phyloP scores from a whole-genome alignment of 2,888 invertebrate genomes.

The Hedychridium roseum region DNA sequence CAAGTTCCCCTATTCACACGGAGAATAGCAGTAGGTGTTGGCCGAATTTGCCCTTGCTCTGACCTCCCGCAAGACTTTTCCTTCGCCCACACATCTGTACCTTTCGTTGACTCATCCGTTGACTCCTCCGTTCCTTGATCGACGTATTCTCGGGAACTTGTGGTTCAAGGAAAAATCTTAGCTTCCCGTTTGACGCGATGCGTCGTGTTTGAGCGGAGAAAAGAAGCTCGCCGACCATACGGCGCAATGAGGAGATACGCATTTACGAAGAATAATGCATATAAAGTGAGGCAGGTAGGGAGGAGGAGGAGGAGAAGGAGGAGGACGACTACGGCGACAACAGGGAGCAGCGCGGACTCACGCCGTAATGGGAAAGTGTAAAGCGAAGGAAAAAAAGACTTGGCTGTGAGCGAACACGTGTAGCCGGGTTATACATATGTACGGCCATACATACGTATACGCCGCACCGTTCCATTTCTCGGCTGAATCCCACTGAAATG shows the following conservation, averaged over 20 bases:
- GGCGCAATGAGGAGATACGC: constrained; percentile 13
- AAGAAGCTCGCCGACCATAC: no score
- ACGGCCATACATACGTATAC: constrained; percentile 4
- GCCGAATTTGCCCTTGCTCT: no score
- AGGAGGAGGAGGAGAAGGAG: constrained; percentile 4
- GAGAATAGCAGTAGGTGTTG: no score
- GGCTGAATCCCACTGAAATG: constrained; percentile 22
- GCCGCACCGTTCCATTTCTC: constrained; percentile 26
- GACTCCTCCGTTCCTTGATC: no score
- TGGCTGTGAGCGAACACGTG: not conserved
- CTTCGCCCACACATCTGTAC: not conserved
- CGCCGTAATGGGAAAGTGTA: constrained; percentile 28
- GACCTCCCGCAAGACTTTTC: no score
- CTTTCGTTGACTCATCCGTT: not conserved
- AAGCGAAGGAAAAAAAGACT: constrained; percentile 19
- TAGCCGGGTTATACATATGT: not conserved
- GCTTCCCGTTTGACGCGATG: no score
- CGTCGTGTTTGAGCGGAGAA: no score
- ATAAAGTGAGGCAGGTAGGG: constrained; percentile 28
- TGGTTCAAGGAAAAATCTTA: no score
- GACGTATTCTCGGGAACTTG: no score
- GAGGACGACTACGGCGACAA: no score
- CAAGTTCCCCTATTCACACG: no score
- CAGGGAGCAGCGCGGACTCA: constrained; percentile 22
- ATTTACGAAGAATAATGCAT: constrained; percentile 38